phyloP scores from a whole-genome alignment of 2,113 vertebrate species.

The Eclectus roratus region DNA sequence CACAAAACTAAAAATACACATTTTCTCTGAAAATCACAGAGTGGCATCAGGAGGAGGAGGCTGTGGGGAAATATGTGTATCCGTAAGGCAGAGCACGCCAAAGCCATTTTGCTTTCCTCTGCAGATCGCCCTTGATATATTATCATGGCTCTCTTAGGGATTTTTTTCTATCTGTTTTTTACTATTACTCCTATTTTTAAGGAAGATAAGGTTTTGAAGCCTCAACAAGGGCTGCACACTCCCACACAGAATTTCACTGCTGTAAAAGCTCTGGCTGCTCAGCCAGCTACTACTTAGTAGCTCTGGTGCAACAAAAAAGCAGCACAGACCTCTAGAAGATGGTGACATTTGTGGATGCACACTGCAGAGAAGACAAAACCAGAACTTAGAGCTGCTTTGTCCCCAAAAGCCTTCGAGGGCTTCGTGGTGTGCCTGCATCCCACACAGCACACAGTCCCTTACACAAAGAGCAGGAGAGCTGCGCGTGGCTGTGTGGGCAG shows the following conservation, averaged over 20 bases:
- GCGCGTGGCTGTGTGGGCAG: neutral
- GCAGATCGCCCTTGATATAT: neutral
- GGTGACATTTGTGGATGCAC: neutral
- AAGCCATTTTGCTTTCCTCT: neutral
- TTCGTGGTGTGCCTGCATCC: neutral
- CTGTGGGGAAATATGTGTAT: neutral
- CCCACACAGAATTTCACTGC: neutral
- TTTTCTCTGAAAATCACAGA: neutral
- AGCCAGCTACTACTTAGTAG: neutral
- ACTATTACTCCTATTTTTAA: neutral
- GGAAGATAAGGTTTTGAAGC: neutral
- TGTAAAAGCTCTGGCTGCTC: neutral
- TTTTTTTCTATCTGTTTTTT: neutral
- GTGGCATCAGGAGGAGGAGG: neutral
- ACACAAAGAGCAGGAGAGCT: neutral
- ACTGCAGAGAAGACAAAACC: neutral
- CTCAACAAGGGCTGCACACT: neutral
- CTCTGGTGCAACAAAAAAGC: neutral
- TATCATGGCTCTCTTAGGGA: neutral
- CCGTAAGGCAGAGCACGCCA: neutral
- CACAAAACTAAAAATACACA: accelerated
- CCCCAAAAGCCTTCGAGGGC: neutral
- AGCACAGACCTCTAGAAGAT: neutral
- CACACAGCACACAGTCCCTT: neutral
- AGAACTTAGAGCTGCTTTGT: neutral